Conservation (phyloP, 2,797 vertebrate genomes). For the Phoeniculus purpureus region DNA sequence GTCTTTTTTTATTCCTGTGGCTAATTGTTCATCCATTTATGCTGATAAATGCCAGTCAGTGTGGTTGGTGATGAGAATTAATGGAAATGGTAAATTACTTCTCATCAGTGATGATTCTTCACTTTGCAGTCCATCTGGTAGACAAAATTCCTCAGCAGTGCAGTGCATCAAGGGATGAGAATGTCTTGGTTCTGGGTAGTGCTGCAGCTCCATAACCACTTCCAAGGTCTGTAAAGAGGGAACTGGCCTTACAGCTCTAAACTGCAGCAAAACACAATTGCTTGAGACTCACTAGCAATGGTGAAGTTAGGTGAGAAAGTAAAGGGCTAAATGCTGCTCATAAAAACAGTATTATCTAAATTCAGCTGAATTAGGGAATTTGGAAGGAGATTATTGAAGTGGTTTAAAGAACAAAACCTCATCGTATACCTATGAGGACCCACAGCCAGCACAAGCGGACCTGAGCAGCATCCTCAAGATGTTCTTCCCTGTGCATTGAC, state of each 20-base stretch:
- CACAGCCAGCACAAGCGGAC: not conserved
- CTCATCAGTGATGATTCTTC: not conserved
- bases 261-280: not conserved
- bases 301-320: not conserved
- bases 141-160: not conserved
- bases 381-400: not conserved
- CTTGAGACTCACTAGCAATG: fast-evolving
- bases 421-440: not conserved
- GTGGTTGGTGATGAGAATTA: not conserved
- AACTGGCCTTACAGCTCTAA: not conserved
- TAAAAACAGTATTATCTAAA: not conserved
- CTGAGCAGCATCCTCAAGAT: not conserved
- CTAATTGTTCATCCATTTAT: constrained; percentile 9
- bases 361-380: not conserved
- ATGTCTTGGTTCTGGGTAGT: constrained; percentile 18
- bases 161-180: not conserved
- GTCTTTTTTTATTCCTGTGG: not conserved
- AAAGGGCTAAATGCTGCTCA: not conserved
- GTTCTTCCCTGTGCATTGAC: not conserved
- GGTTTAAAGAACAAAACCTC: not conserved
- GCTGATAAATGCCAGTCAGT: not conserved
- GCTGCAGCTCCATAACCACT: not conserved
- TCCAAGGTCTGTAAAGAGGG: not conserved
- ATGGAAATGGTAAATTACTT: not conserved
- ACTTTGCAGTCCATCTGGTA: not conserved